A percentile compares a stretch with the other conserved stretches of the same genome.
Evolutionary conservation across 2,888 invertebrate genomes (phyloP).

Genomic region (Drosophila paranaensis): DNA sequence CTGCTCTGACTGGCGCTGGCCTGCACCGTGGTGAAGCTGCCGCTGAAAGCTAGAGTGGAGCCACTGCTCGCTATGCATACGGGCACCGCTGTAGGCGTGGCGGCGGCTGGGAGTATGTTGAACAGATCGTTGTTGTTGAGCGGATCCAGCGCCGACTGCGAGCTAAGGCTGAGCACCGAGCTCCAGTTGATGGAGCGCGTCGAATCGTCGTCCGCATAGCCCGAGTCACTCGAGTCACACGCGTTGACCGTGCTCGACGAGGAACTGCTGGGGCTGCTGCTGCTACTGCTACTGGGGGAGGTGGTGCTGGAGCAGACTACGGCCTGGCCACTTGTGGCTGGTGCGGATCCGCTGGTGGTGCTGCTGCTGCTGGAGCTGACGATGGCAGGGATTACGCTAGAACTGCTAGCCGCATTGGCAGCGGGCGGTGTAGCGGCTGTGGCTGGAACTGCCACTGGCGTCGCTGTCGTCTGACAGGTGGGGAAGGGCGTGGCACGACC

Average conservation of each 20-base stretch:
- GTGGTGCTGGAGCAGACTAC: conserved; percentile 10
- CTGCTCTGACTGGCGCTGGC: conserved; percentile 42
- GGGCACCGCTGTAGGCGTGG: conserved; percentile 80
- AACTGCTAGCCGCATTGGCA: conserved; percentile 19
- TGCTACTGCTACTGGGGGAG: conserved; percentile 35
- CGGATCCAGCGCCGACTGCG: conserved; percentile 94
- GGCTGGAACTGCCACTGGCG: conserved; percentile 22
- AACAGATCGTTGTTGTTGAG: conserved; percentile 91
- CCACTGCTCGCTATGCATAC: conserved; percentile 59
- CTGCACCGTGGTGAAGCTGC: conserved; percentile 82
- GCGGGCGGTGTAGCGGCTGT: conserved; percentile 19
- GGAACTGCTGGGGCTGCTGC: conserved; percentile 36
- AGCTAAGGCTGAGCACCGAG: conserved; percentile 93
- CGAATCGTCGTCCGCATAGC: conserved; percentile 90
- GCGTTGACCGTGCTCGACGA: conserved; percentile 43
- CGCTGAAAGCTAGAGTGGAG: conserved; percentile 79
- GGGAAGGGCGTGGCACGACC: conserved; percentile 91
- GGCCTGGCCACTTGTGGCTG: conserved; percentile 3
- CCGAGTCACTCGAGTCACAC: conserved; percentile 88
- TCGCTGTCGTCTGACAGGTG: conserved; percentile 64
- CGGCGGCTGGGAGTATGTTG: conserved; percentile 81
- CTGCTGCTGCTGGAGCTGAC: conserved; percentile 3
- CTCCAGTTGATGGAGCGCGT: conserved; percentile 96
- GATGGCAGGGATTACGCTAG: conserved; percentile 34
- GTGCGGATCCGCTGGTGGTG: not conserved